These are phyloP conservation scores for Drosophila rubida DNA, from an alignment of 2,888 invertebrate species.

Conservation along the genomic window DNA sequence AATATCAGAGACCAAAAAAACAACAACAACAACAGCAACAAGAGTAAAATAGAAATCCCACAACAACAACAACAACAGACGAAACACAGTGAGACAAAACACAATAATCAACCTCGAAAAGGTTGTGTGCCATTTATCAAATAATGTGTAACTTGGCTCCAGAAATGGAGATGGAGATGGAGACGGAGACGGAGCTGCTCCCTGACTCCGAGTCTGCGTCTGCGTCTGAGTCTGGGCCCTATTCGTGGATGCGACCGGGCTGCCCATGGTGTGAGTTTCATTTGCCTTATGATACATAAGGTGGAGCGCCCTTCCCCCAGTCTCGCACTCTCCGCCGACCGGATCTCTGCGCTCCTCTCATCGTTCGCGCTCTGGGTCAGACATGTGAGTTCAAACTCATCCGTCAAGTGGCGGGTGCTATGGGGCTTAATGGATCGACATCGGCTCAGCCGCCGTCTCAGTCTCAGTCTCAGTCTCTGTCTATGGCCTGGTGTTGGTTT, in stretches of 20 bases:
- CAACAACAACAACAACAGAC: constrained; percentile 44
- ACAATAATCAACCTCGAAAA: constrained; percentile 82
- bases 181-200: constrained; percentile 13
- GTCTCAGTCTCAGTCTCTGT: neutral
- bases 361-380: constrained; percentile 72
- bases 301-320: constrained; percentile 42
- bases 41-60: constrained; percentile 62
- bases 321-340: constrained; percentile 3
- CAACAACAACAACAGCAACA: constrained; percentile 16
- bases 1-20: constrained; percentile 29
- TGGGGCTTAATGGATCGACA: constrained; percentile 80
- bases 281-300: constrained; percentile 66
- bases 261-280: constrained; percentile 74
- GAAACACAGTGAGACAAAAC: constrained; percentile 71
- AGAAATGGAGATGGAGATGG: constrained; percentile 64
- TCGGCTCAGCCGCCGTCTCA: constrained; percentile 25
- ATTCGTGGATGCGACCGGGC: constrained; percentile 49
- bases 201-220: neutral
- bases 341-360: constrained; percentile 14
- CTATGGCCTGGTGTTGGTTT: constrained; percentile 5
- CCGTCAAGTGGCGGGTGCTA: constrained; percentile 81
- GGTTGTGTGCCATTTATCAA: constrained; percentile 82
- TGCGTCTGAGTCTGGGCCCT: constrained; percentile 31
- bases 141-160: constrained; percentile 75
- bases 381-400: constrained; percentile 84